Conservation (phyloP, 2,113 vertebrate species). For the Prionailurus viverrinus region DNA sequence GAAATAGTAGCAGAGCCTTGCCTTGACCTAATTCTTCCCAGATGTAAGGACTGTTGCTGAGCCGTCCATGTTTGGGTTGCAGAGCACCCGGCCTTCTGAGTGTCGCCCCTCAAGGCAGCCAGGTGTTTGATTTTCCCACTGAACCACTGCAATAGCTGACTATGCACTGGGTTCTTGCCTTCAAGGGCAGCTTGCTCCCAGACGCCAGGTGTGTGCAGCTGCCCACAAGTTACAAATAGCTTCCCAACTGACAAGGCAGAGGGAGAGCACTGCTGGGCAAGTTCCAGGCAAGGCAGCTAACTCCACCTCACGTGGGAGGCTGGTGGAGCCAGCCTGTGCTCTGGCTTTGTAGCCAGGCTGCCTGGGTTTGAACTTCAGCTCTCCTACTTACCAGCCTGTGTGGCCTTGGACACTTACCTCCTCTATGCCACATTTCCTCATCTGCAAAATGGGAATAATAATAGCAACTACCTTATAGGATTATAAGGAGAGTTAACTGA, state of each 20-base stretch:
- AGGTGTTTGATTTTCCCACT: neutral
- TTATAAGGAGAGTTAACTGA: neutral
- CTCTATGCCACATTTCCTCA: neutral
- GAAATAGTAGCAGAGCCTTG: neutral
- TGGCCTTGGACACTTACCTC: neutral
- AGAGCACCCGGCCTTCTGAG: neutral
- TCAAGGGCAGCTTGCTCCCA: neutral
- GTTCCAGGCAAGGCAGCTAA: neutral
- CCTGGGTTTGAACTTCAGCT: neutral
- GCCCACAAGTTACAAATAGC: neutral
- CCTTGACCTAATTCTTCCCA: neutral
- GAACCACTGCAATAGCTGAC: fast-evolving
- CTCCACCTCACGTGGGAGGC: neutral
- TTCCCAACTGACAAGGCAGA: neutral
- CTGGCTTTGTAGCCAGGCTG: neutral
- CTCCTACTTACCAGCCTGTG: neutral
- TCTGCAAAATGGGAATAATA: neutral
- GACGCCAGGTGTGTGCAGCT: neutral
- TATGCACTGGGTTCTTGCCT: neutral
- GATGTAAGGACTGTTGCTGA: no score
- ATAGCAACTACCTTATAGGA: neutral
- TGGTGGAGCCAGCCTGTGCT: fast-evolving
- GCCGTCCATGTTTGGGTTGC: fast-evolving
- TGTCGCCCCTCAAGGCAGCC: neutral
- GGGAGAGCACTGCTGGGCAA: no score